Base-by-base conservation (phyloP, 2,888 invertebrate species). In the Philhelius pedissequus region DNA sequence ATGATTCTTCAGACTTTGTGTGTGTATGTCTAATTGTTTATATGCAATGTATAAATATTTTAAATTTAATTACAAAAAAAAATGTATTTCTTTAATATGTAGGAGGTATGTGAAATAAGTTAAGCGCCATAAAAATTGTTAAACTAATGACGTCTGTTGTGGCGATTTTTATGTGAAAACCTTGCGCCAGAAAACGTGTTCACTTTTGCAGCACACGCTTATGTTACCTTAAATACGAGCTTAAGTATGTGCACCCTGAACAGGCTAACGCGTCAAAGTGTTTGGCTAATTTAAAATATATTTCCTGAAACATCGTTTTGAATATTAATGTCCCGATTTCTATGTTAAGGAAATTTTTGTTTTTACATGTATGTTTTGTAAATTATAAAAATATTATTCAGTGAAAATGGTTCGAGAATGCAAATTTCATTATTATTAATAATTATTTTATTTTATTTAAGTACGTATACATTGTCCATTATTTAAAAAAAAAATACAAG, bases 141-240 rank as follows among this genome's bases (percentile, higher is more conserved):
- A 22, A n/a, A 48, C 22, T 48, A 25, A 64, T 64, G 64, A 64
- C 48, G 48, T 64, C 32, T 2, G 45, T 48, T 18, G 62, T 11
- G 60, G 22, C 5, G 22, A 8, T 27, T 27, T 43, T 11, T 27
- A 11, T 48, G n/a, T 48, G 11, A 32, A 45, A 64, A 64, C 64
- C 64, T 64, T 64, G 64, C 45, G 64, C 48, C 45, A 64, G 9
- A 64, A 64, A 64, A 64, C 64, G 64, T 64, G 45, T 32, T 20
- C 9, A 13, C 4, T 35, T 35, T 32, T 35, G 13, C 32, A 18
- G 32, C 18, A 4, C 54, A 32, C 54, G 32, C 32, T 54, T 18
- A 18, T 38, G n/a, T 3, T 25, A 25, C 5, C 3, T 5, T 5
- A 3, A 5, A 25, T 25, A 30, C 30, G 4, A 7, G 1, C 8